Evolutionary conservation across 2,888 invertebrate species (phyloP), one percentile per base, ranked within the genome.

Genomic region (Acanthosoma haemorrhoidale): DNA sequence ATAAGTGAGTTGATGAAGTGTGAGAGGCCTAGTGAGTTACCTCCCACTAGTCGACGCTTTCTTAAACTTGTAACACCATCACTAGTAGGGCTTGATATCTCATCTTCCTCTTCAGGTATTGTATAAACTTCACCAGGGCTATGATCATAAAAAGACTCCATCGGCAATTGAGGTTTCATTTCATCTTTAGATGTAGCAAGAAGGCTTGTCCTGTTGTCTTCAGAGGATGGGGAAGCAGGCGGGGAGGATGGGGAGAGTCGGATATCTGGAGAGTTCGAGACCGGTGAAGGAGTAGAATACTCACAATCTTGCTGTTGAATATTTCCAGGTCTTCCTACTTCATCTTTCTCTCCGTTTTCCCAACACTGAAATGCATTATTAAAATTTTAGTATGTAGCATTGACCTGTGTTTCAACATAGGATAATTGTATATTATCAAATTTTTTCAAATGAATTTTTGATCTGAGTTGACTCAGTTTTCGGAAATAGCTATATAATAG

Each of bases 61-160:
- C 80, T 78, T 71, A 80, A 77, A 73, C 80, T 80, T 74, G 81
- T 80, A 41, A 81, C 81, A 70, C 81, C 80, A 75, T 81, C 81
- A 70, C 80, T 79, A 43, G 80, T 81, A 31, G 82, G 82, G 73
- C 80, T 80, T 68, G 79, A 78, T 41, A 79, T 78, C 76, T 82
- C 82, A 74, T 82, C 81, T 75, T 81, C 82, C 75, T 82, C 82
- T 75, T 82, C 82, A 9, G 80, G 81, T 71, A 82, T 82, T 68
- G 82, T 82, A 77, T 82, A 82, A 32, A 82, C 82, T 75, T 82
- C 82, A 34, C 81, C 81, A n/a, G 81, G 80, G 74, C 78, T 80
- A 76, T 79, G 80, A 70, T 79, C 80, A 75, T 79, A 80, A 75
- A 78, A 78, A 59, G 73, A 73, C 69, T 75, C 74, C 72, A 73